These are phyloP conservation scores for Amphiprion clarkii DNA, from an alignment of 2,797 vertebrate species.

Conservation along the genomic window DNA sequence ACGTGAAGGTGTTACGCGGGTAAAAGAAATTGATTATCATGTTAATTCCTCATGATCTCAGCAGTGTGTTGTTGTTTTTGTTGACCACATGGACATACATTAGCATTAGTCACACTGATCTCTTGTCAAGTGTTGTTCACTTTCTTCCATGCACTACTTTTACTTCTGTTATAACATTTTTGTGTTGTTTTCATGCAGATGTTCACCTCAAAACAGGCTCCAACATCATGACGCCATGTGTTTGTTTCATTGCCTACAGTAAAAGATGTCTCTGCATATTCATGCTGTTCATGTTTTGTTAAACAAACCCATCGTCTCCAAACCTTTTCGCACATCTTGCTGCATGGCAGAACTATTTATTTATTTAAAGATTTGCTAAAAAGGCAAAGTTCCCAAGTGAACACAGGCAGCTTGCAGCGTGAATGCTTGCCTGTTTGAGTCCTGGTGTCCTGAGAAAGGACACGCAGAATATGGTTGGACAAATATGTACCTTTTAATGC, in stretches of 20 bases:
- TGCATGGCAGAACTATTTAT: conserved; percentile 44
- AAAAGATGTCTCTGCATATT: conserved; percentile 12
- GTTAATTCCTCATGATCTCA: conserved; percentile 14
- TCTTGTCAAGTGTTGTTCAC: conserved; percentile 29
- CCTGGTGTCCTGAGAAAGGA: conserved; percentile 6
- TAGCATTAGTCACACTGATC: conserved; percentile 29
- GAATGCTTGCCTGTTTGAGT: conserved; percentile 23
- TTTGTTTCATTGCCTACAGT: conserved; percentile 12
- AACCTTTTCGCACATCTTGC: conserved; percentile 31
- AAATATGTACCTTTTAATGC: conserved; percentile 2
- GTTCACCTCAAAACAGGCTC: neutral
- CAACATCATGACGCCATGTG: neutral
- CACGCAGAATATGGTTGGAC: neutral
- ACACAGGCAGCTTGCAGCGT: conserved; percentile 7
- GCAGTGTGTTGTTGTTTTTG: conserved; percentile 7
- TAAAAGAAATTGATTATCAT: conserved; percentile 5
- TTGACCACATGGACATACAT: conserved; percentile 30
- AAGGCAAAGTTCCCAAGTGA: conserved; percentile 46
- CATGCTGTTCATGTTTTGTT: conserved; percentile 49
- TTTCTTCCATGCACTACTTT: neutral
- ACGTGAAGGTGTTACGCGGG: neutral
- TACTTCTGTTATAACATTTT: neutral
- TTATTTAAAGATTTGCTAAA: conserved; percentile 68
- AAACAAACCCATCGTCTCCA: conserved; percentile 33
- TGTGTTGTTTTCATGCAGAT: neutral